Base-by-base conservation (phyloP, 2,113 vertebrate species). In the Petroica traversi region DNA sequence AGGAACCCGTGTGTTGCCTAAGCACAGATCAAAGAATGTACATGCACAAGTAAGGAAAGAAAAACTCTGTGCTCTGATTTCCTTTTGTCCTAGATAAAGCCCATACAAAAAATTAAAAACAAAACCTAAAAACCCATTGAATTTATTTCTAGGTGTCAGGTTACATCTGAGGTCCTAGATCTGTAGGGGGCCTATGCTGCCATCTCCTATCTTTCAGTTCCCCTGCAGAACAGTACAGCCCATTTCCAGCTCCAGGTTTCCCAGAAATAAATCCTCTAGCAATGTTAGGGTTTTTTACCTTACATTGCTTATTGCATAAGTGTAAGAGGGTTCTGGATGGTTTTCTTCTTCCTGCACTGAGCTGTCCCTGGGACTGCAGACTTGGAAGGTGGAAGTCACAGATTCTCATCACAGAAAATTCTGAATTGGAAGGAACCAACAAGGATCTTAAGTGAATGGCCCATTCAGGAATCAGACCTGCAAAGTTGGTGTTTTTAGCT, bases 1-100 rank as follows among this genome's bases (percentile, higher is more conserved):
- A 5, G 6, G 36, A 76, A 23, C 1, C 1, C 4, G 2, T 9
- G 19, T 3, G 34, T 41, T 41, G 22, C 45, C 55, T 36, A 58
- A 54, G 48, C 43, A 71, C 38, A 23, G 28, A 40, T 25, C 40
- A 49, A 76, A 75, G 46, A 20, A 11, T 29, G 3, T 8, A 28
- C 17, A 6, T 67, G 54, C 34, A 62, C 26, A 29, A 72, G 17
- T 34, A 23, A 84, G 51, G 43, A 54, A 71, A 52, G 23, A 80
- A 80, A 74, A 80, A 20, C 45, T 36, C 45, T 36, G 25, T 74
- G 43, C 19, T 69, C 59, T 45, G 31, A 17, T 48, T 86, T 74
- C 38, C 22, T 83, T 66, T 49, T 33, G 17, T 41, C 55, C 46
- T 61, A 87, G 46, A n/a, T 52, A 54, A 61, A 77, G 18, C 22